Evolutionary conservation across 2,797 vertebrate species (phyloP), one percentile per base, ranked within the genome.

Genomic region (Myotis daubentonii): DNA sequence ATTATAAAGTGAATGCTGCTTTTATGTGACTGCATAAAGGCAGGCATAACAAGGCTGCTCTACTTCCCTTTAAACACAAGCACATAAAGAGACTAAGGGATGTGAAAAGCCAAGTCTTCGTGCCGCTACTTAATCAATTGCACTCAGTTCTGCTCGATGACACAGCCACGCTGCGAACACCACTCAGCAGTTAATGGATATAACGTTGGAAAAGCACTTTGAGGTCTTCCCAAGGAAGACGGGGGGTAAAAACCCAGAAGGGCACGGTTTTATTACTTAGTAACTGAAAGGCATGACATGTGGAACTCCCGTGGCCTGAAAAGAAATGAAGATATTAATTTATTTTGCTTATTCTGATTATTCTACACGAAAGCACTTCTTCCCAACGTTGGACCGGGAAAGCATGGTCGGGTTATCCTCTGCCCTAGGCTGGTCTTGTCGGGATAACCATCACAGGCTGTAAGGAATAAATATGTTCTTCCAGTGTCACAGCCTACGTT

Each of bases 1-100:
- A 97, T 97, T 95, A 89, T 57, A 71, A 95, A 92, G 71, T 97
- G 93, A 97, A 97, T 96, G 94, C 92, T 89, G 96, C 97, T 96
- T 96, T 97, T 97, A 93, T 97, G 86, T 75, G 22, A 44, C 94
- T 51, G 89, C 88, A 95, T 81, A 95, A 96, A 97, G 71, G 79
- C 71, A 96, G 71, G 82, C 93, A 81, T 79, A 93, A 81, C 71
- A 33, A 93, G 96, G 93, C 96, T 87, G 90, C 79, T 89, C 62
- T 36, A 76, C 93, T 97, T 96, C 95, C 95, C 95, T 94, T 93
- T 90, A 84, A 92, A 90, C 95, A 93, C 93, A 95, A 89, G 94
- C 16, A 65, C 79, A 71, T 30, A 85, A 86, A 97, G 91, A 93
- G 91, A 95, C 79, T 71, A 36, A 93, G 86, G 71, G 88, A 94